Evolutionary conservation across 2,888 invertebrate genomes (phyloP).

Genomic region (Dicycla oo): DNA sequence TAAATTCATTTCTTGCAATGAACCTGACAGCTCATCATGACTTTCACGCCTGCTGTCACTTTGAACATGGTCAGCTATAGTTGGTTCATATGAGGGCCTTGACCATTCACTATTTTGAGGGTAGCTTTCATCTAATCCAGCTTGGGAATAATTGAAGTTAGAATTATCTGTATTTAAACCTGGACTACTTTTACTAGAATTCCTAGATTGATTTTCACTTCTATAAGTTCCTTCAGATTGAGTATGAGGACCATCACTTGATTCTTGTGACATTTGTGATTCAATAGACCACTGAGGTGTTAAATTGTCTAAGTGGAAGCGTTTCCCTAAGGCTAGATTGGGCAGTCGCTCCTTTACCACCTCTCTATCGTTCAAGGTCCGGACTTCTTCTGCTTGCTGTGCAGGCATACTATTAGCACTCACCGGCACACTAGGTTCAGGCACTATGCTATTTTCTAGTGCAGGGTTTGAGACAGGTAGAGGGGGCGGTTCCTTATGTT

Average conservation of each 20-base stretch:
- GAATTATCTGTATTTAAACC: conserved; percentile 82
- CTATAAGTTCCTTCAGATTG: conserved; percentile 91
- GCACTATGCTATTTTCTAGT: conserved; percentile 67
- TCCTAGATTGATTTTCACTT: conserved; percentile 90
- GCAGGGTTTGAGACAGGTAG: conserved; percentile 63
- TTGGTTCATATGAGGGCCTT: conserved; percentile 74
- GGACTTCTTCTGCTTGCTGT: conserved; percentile 76
- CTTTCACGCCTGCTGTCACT: conserved; percentile 74
- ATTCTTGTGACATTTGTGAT: conserved; percentile 92
- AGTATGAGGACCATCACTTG: conserved; percentile 91
- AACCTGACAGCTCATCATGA: conserved; percentile 78
- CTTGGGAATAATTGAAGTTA: conserved; percentile 83
- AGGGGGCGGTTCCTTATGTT: conserved; percentile 61
- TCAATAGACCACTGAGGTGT: conserved; percentile 92
- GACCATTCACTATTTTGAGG: conserved; percentile 79
- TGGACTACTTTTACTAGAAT: conserved; percentile 87
- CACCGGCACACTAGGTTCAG: conserved; percentile 64
- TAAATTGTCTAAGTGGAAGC: conserved; percentile 83
- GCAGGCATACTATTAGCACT: conserved; percentile 65
- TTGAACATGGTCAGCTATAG: conserved; percentile 69
- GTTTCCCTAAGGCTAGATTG: conserved; percentile 85
- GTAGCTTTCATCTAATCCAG: conserved; percentile 75
- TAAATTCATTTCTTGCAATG: conserved; percentile 83
- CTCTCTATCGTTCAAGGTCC: conserved; percentile 83
- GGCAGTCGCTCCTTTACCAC: conserved; percentile 83